Percentiles rank a stretch among this genome's conserved stretches.
Evolutionary conservation across 2,113 vertebrate species (phyloP).

Genomic region (Lagopus leucura): DNA sequence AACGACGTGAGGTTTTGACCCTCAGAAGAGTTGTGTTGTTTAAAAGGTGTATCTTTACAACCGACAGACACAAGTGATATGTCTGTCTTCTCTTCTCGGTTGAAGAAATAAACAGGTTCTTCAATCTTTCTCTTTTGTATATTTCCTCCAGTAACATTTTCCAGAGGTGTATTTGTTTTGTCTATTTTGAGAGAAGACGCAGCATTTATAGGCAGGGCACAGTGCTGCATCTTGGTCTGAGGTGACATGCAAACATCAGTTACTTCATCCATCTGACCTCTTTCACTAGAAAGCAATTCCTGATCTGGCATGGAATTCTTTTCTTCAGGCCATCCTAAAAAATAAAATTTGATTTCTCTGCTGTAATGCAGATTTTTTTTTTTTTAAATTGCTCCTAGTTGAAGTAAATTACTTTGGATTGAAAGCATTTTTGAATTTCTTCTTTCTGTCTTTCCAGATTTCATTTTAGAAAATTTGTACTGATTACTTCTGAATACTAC

Average conservation of each 20-base stretch:
- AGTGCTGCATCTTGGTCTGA: slow-evolving; percentile 1
- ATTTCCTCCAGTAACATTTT: slow-evolving; percentile 3
- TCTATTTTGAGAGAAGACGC: background rate
- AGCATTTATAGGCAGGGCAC: background rate
- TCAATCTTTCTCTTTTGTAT: slow-evolving; percentile 41
- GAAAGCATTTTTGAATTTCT: background rate
- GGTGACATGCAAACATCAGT: background rate
- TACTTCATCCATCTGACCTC: background rate
- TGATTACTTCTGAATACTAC: background rate
- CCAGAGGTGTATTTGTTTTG: background rate
- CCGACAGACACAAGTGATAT: background rate
- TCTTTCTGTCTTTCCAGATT: background rate
- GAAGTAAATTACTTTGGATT: background rate
- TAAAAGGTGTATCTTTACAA: background rate
- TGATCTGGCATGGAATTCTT: background rate
- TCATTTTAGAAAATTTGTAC: background rate
- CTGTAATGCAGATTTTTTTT: background rate
- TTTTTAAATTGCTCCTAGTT: background rate
- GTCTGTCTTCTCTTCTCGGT: background rate
- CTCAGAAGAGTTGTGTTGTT: background rate
- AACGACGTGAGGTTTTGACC: background rate
- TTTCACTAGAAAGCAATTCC: slow-evolving; percentile 15
- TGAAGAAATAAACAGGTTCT: background rate
- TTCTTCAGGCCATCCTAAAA: slow-evolving; percentile 72
- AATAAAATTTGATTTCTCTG: background rate